Evolutionary conservation across 2,797 vertebrate species (phyloP), one percentile per base, ranked within the genome.

Genomic region (Acanthurus lineatus): DNA sequence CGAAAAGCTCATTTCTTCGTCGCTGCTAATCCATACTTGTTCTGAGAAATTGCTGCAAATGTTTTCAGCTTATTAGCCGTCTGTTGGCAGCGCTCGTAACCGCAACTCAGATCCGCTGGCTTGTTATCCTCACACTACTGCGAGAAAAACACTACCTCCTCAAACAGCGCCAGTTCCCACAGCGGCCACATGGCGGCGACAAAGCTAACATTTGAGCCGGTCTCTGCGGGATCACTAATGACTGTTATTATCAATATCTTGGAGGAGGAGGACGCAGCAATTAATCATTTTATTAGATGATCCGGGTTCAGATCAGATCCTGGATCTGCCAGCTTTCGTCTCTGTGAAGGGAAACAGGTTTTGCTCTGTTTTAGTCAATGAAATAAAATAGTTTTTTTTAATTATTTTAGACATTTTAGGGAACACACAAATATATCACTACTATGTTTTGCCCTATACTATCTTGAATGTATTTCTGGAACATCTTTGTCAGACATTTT

Each of bases 131-230:
- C 76, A 63, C 7, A 71, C 81, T 65, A 8, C 74, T 65, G 76
- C 48, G 73, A 78, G 81, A 82, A 91, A 89, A 92, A 91, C 86
- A 90, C 79, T 71, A 20, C 56, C 88, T 63, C 42, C 78, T 76
- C 54, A 69, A 81, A 79, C 56, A 9, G 0, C 0, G 44, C 0
- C 62, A 2, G 4, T 76, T 1, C 87, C 53, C 0, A 0, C 5
- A 0, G 3, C 4, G 52, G 5, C 92, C 91, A 52, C 91, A 17
- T 0, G 89, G 73, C 14, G 89, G 92, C 82, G 88, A 72, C 88
- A 89, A 7, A 75, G 14, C 0, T 2, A 2, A 3, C 16, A 0
- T 16, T 5, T 19, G 4, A 22, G 5, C 49, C 4, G 0, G 1
- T 2, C 22, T 0, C 28, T 7, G 7, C 14, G 35, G 42, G 28